Percentiles rank a stretch among this genome's conserved stretches.
phyloP scores from a whole-genome alignment of 2,797 vertebrate genomes.

The Amphiprion clarkii region DNA sequence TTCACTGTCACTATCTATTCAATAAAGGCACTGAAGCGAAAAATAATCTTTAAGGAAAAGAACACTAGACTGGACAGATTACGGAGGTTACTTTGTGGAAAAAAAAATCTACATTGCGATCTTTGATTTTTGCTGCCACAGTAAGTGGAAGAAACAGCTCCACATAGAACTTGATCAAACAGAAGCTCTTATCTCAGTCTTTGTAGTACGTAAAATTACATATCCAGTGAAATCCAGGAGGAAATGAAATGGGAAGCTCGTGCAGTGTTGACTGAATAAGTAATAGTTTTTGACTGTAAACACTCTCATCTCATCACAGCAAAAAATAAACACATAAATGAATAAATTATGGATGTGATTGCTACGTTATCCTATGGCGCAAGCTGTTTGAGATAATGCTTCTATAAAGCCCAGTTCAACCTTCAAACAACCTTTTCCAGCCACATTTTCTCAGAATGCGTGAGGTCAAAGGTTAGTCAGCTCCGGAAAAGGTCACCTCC shows the following conservation, averaged over 20 bases:
- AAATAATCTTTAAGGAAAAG: background rate
- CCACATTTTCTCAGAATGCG: background rate
- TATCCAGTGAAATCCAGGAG: background rate
- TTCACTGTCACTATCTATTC: background rate
- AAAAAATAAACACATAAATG: too few species aligned
- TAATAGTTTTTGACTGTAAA: too few species aligned
- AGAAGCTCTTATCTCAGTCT: background rate
- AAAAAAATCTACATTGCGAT: background rate
- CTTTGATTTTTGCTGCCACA: background rate
- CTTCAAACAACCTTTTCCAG: slow-evolving; percentile 21
- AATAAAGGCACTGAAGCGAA: background rate
- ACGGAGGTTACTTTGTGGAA: slow-evolving; percentile 19
- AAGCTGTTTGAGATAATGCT: background rate
- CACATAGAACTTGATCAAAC: background rate
- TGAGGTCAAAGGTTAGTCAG: slow-evolving; percentile 22
- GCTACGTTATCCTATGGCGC: background rate
- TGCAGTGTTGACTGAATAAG: background rate
- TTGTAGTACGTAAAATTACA: background rate
- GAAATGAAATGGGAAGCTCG: background rate
- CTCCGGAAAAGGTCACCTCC: background rate
- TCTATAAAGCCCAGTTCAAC: slow-evolving; percentile 2
- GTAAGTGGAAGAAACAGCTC: background rate
- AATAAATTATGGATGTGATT: background rate
- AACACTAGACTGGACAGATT: slow-evolving; percentile 10
- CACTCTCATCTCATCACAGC: too few species aligned